These are phyloP conservation scores for Todiramphus chloris DNA, from an alignment of 2,113 vertebrate genomes.

Conservation along the genomic window DNA sequence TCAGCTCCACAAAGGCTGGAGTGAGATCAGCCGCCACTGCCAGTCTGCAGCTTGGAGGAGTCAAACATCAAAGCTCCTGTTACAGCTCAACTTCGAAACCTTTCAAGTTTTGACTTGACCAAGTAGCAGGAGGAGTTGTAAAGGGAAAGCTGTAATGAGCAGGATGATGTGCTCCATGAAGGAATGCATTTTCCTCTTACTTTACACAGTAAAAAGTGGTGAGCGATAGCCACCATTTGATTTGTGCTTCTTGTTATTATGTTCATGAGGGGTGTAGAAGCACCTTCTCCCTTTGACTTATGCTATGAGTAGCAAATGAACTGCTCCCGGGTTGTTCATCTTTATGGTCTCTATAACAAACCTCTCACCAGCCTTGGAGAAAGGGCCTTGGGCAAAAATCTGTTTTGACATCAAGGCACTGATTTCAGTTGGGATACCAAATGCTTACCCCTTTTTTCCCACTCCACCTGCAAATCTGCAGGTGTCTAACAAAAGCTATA, in stretches of 20 bases:
- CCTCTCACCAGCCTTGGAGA: not conserved
- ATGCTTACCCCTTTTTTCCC: not conserved
- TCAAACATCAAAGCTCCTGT: not conserved
- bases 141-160: not conserved
- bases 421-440: not conserved
- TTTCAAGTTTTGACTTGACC: not conserved
- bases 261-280: not conserved
- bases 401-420: not conserved
- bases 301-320: not conserved
- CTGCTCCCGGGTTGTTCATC: not conserved
- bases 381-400: not conserved
- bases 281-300: not conserved
- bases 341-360: not conserved
- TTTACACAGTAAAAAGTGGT: not conserved
- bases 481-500: not conserved
- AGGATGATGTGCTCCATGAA: not conserved
- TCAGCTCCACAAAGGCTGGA: not conserved
- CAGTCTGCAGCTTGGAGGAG: not conserved
- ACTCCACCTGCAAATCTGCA: not conserved
- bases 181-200: not conserved
- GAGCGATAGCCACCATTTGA: fast-evolving
- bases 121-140: not conserved
- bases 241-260: not conserved
- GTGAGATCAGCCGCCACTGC: not conserved
- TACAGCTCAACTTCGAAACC: not conserved